Percentiles rank a stretch among this genome's conserved stretches.
phyloP scores from a whole-genome alignment of 2,797 vertebrate genomes.

The Emys orbicularis region DNA sequence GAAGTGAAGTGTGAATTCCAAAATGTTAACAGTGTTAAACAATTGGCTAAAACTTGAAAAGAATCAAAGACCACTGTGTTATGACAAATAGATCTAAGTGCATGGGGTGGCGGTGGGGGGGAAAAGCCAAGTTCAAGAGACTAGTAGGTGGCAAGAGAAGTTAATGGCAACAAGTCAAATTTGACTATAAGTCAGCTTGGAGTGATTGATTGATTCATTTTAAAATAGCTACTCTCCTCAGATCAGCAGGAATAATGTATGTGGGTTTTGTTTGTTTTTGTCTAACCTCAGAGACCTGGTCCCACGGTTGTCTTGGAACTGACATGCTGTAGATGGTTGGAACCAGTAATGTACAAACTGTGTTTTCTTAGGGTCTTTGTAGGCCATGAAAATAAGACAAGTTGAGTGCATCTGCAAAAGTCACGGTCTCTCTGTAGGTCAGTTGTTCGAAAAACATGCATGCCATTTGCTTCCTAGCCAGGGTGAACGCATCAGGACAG shows the following conservation, averaged over 20 bases:
- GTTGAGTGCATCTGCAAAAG: background rate
- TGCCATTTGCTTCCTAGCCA: background rate
- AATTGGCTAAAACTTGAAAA: conserved; percentile 34
- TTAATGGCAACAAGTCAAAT: background rate
- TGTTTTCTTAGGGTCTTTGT: background rate
- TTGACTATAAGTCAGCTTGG: background rate
- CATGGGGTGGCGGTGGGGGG: background rate
- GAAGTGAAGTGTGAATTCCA: conserved; percentile 55
- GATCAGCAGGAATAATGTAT: background rate
- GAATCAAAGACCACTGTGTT: conserved; percentile 17
- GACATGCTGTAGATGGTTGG: background rate
- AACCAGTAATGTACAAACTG: background rate
- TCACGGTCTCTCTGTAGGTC: background rate
- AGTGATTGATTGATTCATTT: background rate
- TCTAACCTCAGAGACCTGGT: background rate
- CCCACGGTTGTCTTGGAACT: background rate
- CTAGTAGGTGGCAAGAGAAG: conserved; percentile 10
- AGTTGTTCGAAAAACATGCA: background rate
- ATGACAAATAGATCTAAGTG: conserved; percentile 7
- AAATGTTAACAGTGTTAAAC: conserved; percentile 63
- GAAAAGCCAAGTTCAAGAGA: background rate
- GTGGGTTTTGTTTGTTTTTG: background rate
- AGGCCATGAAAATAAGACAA: background rate
- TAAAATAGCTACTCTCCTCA: background rate
- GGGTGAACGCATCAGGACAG: background rate